Percentiles rank a stretch among this genome's conserved stretches.
phyloP scores from a whole-genome alignment of 1,140 invertebrate genomes.

The Pseudomyrmex flavicornis region DNA sequence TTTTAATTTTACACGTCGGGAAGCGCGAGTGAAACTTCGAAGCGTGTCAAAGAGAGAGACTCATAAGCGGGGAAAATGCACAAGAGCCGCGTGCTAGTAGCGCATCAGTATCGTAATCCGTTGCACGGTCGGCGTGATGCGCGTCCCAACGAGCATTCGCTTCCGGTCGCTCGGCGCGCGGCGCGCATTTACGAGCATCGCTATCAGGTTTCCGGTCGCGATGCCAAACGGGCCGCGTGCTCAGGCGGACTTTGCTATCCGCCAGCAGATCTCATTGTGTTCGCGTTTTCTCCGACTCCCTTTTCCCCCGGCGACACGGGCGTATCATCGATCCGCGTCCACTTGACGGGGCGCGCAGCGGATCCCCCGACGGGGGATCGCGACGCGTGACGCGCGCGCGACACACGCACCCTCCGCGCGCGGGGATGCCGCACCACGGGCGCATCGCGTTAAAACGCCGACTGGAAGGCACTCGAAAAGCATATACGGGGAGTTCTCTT shows the following conservation, averaged over 20 bases:
- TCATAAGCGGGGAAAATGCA: not conserved
- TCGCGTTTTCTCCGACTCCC: conserved; percentile 10
- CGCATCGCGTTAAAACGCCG: conserved; percentile 7
- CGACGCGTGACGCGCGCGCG: conserved; percentile 16
- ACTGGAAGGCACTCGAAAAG: not conserved
- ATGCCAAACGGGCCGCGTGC: conserved; percentile 29
- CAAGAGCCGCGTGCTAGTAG: not conserved
- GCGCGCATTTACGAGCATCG: conserved; percentile 40
- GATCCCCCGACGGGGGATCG: not conserved
- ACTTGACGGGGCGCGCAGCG: not conserved
- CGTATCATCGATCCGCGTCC: conserved; percentile 27
- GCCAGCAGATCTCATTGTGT: conserved; percentile 44
- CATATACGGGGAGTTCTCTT: not conserved
- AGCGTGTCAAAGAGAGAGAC: not conserved
- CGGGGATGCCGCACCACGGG: not conserved
- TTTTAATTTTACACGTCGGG: no score
- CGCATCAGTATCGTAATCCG: not conserved
- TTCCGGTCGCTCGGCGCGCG: conserved; percentile 17
- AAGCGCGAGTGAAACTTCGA: not conserved
- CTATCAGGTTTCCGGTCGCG: conserved; percentile 38
- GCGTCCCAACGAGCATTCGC: conserved; percentile 21
- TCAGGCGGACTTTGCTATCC: conserved; percentile 22
- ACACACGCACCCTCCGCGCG: not conserved
- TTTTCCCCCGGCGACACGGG: no score
- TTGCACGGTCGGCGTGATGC: not conserved